Conservation (phyloP, 2,888 invertebrate genomes). For the Pseudoips prasinana region DNA sequence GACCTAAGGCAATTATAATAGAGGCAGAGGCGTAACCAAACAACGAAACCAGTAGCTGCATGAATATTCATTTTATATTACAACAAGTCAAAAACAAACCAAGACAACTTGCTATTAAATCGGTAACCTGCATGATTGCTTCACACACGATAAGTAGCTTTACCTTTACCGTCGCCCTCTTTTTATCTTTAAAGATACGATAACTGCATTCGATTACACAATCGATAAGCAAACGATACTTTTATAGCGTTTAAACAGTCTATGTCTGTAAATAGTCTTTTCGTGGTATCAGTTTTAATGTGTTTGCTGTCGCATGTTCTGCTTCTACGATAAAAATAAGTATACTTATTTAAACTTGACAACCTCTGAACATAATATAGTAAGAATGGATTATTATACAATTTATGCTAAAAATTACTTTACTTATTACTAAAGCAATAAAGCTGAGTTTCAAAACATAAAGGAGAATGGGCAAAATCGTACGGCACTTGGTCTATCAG, state of each 20-base stretch:
- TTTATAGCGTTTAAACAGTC: constrained; percentile 42
- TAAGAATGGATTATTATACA: too few relatives aligned
- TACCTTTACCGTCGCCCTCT: constrained; percentile 11
- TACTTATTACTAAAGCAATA: too few relatives aligned
- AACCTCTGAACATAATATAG: too few relatives aligned
- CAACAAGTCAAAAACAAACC: constrained; percentile 15
- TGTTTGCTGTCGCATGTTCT: constrained; percentile 23
- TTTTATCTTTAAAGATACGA: constrained; percentile 39
- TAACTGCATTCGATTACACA: constrained; percentile 40
- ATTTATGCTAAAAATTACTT: too few relatives aligned
- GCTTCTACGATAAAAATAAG: constrained; percentile 18
- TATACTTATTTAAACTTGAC: too few relatives aligned
- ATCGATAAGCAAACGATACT: constrained; percentile 45
- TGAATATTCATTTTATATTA: constrained; percentile 14
- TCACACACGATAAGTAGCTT: constrained; percentile 1
- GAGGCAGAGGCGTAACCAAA: too few relatives aligned
- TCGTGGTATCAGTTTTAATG: constrained; percentile 25
- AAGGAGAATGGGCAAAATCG: constrained; percentile 3
- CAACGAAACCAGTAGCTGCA: too few relatives aligned
- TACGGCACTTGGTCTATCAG: constrained; percentile 1
- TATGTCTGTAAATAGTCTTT: constrained; percentile 36
- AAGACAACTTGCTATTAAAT: constrained; percentile 16
- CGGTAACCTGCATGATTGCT: constrained; percentile 24
- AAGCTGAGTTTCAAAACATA: too few relatives aligned
- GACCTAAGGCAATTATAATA: too few relatives aligned